Base-by-base conservation (phyloP, 2,888 invertebrate genomes). In the Dasysyrphus tricinctus region DNA sequence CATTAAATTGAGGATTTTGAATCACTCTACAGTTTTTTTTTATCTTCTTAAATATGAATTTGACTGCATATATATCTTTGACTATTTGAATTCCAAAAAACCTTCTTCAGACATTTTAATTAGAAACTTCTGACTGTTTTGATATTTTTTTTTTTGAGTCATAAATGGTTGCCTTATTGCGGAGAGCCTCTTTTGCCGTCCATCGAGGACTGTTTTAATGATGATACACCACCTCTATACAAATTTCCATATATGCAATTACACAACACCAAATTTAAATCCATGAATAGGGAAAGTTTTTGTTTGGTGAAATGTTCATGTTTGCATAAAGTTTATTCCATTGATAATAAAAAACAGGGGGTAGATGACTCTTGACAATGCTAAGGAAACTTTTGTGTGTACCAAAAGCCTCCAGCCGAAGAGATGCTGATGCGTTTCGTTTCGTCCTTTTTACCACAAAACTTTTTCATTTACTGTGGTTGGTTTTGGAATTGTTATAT, bases 401-500 rank as follows among this genome's bases (percentile, higher is more conserved):
- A 19, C 37, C 11, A 51, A n/a, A n/a, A 51, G 11, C 1, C 7
- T n/a, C 24, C 24, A 51, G 11, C 1, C 7, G 32, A 51, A 51
- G 12, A 24, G 24, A 42, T 24, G 14, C 14, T 24, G 12, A 16
- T 57, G 57, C 19, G 24, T 61, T 61, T 24, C 24, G 24, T 24
- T 24, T 24, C 39, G 39, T 61, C 19, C 19, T 54, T 56, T 39
- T 61, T 14, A 39, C 24, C 39, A 42, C n/a, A 73, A 42, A 67
- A 73, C 32, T 57, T 65, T 54, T 49, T 72, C 63, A 81, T 76
- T 81, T 76, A 81, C 61, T 75, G 70, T 16, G 12, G 61, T 24
- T 39, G 14, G 34, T n/a, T 51, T 49, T 69, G 75, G 14, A 59
- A 44, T 70, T 54, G 49, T 49, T 65, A 65, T 63, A 14, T 11